A percentile compares a stretch with the other conserved stretches of the same genome.
Evolutionary conservation across 2,113 vertebrate genomes (phyloP).

Genomic region (Sinocyclocheilus maitianheensis): DNA sequence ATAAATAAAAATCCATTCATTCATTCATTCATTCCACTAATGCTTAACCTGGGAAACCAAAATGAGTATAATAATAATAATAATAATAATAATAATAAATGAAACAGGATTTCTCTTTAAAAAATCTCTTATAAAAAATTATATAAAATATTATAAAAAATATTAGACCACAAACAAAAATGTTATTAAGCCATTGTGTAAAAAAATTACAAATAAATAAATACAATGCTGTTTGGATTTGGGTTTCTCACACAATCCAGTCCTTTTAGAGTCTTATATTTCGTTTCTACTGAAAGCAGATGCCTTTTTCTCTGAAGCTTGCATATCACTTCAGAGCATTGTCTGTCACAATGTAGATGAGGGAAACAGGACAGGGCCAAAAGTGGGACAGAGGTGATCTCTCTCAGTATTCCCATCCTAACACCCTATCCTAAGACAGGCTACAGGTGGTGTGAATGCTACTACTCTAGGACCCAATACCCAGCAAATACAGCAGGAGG

Average conservation of each 20-base stretch:
- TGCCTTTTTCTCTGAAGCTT: conserved; percentile 87
- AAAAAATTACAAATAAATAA: neutral
- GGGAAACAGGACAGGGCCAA: conserved; percentile 64
- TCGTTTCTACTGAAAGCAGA: conserved; percentile 81
- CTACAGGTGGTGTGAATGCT: conserved; percentile 50
- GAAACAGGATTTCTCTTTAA: neutral
- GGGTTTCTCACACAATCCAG: neutral
- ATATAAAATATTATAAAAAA: too few species aligned
- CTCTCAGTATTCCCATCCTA: conserved; percentile 75
- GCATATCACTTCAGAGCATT: conserved; percentile 75
- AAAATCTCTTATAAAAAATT: too few species aligned
- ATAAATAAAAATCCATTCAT: too few species aligned
- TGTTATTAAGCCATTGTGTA: neutral
- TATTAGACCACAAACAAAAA: neutral
- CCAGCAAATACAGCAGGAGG: neutral
- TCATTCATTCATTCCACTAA: too few species aligned
- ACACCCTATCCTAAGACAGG: conserved; percentile 42
- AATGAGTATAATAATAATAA: too few species aligned
- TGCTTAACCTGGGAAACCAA: too few species aligned
- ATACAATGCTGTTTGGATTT: neutral
- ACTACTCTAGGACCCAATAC: conserved; percentile 56
- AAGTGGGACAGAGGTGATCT: neutral
- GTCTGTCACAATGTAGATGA: conserved; percentile 48
- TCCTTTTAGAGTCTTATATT: neutral
- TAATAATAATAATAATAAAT: too few species aligned